These are phyloP conservation scores for Argyra leucocephala DNA, from an alignment of 2,888 invertebrate species.

Conservation along the genomic window DNA sequence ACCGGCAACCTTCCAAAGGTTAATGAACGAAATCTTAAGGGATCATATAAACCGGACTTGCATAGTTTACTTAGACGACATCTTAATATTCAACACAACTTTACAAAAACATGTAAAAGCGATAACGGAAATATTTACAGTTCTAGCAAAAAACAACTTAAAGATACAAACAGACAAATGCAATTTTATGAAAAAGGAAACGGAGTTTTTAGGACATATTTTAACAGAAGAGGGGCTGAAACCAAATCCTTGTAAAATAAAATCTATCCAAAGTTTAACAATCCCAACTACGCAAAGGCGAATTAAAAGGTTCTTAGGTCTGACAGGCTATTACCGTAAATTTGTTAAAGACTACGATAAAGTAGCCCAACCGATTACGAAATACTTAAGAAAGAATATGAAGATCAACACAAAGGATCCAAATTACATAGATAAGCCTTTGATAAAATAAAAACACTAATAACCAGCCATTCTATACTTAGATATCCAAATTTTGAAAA, in stretches of 20 bases:
- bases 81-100: slow-evolving; percentile 15
- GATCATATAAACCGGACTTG: slow-evolving; percentile 16
- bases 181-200: too few relatives aligned
- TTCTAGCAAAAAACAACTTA: slow-evolving; percentile 13
- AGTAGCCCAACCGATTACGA: slow-evolving; percentile 21
- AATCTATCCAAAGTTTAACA: slow-evolving; percentile 10
- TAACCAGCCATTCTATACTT: slow-evolving; percentile 19
- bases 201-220: too few relatives aligned
- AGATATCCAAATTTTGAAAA: slow-evolving; percentile 18
- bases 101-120: slow-evolving; percentile 15
- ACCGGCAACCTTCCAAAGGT: slow-evolving; percentile 16
- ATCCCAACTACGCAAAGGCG: slow-evolving; percentile 9
- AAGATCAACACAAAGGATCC: slow-evolving; percentile 20
- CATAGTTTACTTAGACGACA: slow-evolving; percentile 18
- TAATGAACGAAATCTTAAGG: slow-evolving; percentile 17
- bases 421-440: slow-evolving; percentile 20
- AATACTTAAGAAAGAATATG: slow-evolving; percentile 20
- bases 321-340: slow-evolving; percentile 20
- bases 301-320: slow-evolving; percentile 17
- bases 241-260: slow-evolving; percentile 13
- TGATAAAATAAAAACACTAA: slow-evolving; percentile 20
- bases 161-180: slow-evolving; percentile 21
- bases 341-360: slow-evolving; percentile 19
- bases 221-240: slow-evolving; percentile 12
- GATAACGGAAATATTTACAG: slow-evolving; percentile 15